These are phyloP conservation scores for Lochmaea capreae DNA, from an alignment of 2,888 invertebrate species.

Conservation along the genomic window DNA sequence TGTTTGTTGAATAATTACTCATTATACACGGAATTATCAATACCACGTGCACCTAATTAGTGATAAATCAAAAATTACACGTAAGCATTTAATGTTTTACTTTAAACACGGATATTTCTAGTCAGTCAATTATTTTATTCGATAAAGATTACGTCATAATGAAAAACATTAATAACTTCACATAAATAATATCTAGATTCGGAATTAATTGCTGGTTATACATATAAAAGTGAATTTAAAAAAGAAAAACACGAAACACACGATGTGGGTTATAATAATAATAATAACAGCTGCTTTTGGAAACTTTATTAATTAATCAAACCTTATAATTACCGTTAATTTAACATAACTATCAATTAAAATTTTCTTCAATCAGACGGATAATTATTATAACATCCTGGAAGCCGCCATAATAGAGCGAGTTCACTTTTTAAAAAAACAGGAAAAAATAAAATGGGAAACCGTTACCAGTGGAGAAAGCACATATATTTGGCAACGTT, in stretches of 20 bases:
- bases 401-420: neutral
- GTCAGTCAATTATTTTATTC: neutral
- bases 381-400: constrained; percentile 5
- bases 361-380: neutral
- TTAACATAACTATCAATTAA: neutral
- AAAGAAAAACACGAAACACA: neutral
- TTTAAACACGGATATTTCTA: neutral
- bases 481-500: too few relatives aligned
- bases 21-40: neutral
- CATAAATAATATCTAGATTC: neutral
- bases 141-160: neutral
- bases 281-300: neutral
- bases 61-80: neutral
- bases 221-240: neutral
- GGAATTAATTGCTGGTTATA: neutral
- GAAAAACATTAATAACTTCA: neutral
- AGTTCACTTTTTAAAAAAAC: neutral
- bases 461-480: too few relatives aligned
- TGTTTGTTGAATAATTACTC: neutral
- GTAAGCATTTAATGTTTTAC: neutral
- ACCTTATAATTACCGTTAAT: constrained; percentile 1
- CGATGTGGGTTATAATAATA: neutral
- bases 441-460: neutral
- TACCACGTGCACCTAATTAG: neutral
- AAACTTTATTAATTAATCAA: neutral